Evolutionary conservation across 2,888 invertebrate species (phyloP), one percentile per base, ranked within the genome.

Genomic region (Pseudanteris insignis): DNA sequence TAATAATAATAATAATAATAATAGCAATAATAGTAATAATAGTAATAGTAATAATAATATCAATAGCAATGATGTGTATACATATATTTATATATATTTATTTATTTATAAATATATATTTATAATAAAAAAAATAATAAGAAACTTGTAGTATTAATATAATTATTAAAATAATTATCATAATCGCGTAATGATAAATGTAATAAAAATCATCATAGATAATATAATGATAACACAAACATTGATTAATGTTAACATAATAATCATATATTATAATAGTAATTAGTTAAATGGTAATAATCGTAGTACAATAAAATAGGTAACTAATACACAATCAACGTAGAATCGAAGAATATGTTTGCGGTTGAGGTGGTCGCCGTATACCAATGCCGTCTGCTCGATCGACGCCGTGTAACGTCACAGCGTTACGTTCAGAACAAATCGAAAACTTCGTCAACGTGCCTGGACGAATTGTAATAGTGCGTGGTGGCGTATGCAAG

Each of bases 301-400:
- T 30, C 30, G 63, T 47, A 47, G 38, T 58, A 66, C 63, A 65
- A 65, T 70, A 67, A 67, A 67, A 67, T 67, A 70, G 64, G 61
- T 66, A 67, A 47, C 63, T 67, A 67, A 70, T 69, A 70, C 68
- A 71, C 67, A 71, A 69, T 67, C 64, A 67, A 73, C 69, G 69
- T 69, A 72, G 67, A 70, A 71, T 71, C 66, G 67, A 71, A 69
- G 68, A 70, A 71, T 69, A 70, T 68, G 69, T 63, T 69, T 73
- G 70, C 69, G 63, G n/a, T 54, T 64, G 70, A 71, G 71, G 69
- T 67, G 67, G 63, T 70, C 67, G 65, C 61, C 66, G 65, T 68
- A 62, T 68, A 46, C 67, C 73, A 69, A 70, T 70, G 73, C 64
- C 70, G 63, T 70, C 68, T 66, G 69, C 63, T 68, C n/a, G 61